Conservation (phyloP, 2,113 vertebrate genomes). For the Anguilla japonica region DNA sequence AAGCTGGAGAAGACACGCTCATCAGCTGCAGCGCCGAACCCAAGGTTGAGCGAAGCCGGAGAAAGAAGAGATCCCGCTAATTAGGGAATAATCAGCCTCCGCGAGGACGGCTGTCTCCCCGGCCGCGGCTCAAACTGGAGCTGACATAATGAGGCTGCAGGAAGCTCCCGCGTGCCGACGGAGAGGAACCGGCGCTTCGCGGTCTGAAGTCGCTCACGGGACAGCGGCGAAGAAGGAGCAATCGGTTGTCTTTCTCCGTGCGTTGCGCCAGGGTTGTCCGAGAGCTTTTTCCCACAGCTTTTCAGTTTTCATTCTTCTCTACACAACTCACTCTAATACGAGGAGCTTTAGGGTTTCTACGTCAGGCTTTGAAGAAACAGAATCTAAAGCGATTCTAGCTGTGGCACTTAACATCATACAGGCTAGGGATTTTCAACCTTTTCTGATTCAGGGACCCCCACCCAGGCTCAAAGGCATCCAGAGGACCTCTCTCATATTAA, state of each 20-base stretch:
- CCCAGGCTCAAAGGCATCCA: too few relatives aligned
- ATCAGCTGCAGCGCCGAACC: slow-evolving; percentile 12
- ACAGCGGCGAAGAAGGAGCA: background rate
- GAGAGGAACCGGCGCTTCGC: background rate
- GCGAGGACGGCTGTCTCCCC: slow-evolving; percentile 24
- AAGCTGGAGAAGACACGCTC: slow-evolving; percentile 9
- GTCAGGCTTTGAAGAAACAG: too few relatives aligned
- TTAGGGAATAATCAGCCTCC: slow-evolving; percentile 24
- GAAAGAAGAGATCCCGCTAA: slow-evolving; percentile 10
- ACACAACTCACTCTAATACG: too few relatives aligned
- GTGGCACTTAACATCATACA: too few relatives aligned
- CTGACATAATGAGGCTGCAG: slow-evolving; percentile 36
- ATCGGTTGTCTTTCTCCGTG: background rate
- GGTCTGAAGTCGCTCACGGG: background rate
- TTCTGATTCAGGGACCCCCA: too few relatives aligned
- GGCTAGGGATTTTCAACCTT: too few relatives aligned
- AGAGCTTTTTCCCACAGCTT: background rate
- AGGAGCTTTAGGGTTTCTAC: too few relatives aligned
- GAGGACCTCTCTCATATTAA: too few relatives aligned
- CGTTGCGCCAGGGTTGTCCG: background rate
- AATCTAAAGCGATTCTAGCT: too few relatives aligned
- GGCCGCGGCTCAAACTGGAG: slow-evolving; percentile 3
- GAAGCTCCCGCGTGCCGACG: background rate
- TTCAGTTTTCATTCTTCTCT: background rate
- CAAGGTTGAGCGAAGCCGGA: background rate